Evolutionary conservation across 35 echinoderm and acorn worm species (phyloP), one percentile per base, ranked within the genome.

Genomic region (Patiria miniata): DNA sequence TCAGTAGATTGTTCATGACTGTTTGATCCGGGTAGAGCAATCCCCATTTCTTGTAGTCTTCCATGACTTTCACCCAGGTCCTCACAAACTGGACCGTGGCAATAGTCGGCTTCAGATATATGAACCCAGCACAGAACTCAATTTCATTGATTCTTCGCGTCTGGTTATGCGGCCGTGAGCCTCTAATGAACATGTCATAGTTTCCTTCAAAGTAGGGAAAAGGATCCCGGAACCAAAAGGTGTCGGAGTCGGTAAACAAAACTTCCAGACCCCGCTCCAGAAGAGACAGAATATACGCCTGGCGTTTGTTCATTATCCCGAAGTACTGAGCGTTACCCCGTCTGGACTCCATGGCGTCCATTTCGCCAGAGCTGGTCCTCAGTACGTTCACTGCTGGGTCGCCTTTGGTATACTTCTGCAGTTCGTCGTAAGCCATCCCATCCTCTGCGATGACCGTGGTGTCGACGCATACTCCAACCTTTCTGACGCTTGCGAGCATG

Each of bases 221-320:
- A 1, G 94, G 94, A 86, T 96, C 68, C 22, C 68, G 33, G 34
- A 96, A 85, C 94, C 94, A 96, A 12, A 96, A 54, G 17, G 86
- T 96, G 39, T 96, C 94, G 1, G 92, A 90, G 37, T 96, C 90
- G 36, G 69, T 86, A 51, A 96, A 96, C 17, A 96, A 39, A 5
- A 96, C 90, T 77, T 96, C 87, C 1, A 39, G 68, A 18, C 86
- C 81, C 36, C 89, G 73, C 1, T 85, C 60, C 39, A 96, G 57
- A 0, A 89, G 61, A 29, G 77, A 52, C 8, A 83, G 78, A 52
- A 96, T 96, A 52, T 96, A 96, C 18, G 23, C 68, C 28, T 90
- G 94, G n/a, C 94, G 61, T 55, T 89, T 96, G 68, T 96, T 92
- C 33, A 92, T 81, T 3, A 96, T 84, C 54, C 83, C 78, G 17